Evolutionary conservation across 2,113 vertebrate species (phyloP), one percentile per base, ranked within the genome.

Genomic region (Cynoglossus semilaevis): DNA sequence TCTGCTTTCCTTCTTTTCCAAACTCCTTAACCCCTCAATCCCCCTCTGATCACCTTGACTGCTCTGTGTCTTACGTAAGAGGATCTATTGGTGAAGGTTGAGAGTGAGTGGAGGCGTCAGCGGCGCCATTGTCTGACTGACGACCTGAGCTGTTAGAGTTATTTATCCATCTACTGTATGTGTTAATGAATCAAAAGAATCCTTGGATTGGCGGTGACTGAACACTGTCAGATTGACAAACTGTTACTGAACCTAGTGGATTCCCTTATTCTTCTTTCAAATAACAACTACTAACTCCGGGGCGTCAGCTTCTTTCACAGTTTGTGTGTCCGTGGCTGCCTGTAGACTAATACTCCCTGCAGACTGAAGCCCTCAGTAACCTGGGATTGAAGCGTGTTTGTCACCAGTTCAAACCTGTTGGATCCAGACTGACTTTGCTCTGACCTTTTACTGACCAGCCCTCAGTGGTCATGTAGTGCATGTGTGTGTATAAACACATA

Each of bases 31-130:
- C 63, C 61, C 57, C 45, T 79, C 54, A 40, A 70, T 70, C 67
- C 70, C 48, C 14, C 14, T 22, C 18, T 15, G 16, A 4, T 48
- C 38, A 51, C 55, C 42, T 38, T 22, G 3, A 6, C 16, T 15
- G 14, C 49, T 45, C 60, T 55, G 37, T 34, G 19, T 29, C 68
- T 88, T 86, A 79, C 7, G 36, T 76, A 86, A 83, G 63, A 66
- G 65, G 76, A 83, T 86, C 56, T 76, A 67, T 73, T 67, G 76
- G 70, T 74, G 62, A 80, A 80, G 80, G 57, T 41, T 70, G 58
- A 17, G 58, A 55, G 45, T 53, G 44, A 1, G n/a, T 40, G 43
- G 18, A 59, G 40, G 17, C 55, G 40, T 37, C 62, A n/a, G n/a
- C 49, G 54, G 15, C 35, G 1, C 14, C n/a, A 17, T 17, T 12